Conservation (phyloP, 2,113 vertebrate genomes). For the Callorhinus ursinus region DNA sequence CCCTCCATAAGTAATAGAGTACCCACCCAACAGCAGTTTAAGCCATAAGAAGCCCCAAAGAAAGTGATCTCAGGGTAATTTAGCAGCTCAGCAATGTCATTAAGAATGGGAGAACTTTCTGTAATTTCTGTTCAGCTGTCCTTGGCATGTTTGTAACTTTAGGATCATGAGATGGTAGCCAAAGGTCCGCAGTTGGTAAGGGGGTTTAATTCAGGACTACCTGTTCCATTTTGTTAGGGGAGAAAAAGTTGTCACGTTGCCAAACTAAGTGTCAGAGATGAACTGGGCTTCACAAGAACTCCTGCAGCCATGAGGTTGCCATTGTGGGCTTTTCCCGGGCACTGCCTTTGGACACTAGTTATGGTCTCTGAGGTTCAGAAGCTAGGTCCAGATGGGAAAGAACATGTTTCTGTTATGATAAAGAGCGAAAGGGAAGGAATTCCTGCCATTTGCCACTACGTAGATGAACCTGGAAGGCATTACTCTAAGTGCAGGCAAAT, state of each 20-base stretch:
- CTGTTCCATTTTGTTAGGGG: background rate
- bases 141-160: background rate
- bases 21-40: background rate
- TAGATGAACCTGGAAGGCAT: background rate
- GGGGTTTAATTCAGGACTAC: background rate
- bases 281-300: background rate
- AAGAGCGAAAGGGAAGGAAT: background rate
- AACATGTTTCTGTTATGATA: background rate
- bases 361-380: background rate
- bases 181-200: background rate
- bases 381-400: background rate
- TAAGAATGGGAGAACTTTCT: background rate
- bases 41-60: background rate
- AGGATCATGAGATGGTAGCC: background rate
- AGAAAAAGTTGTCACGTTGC: background rate
- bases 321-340: background rate
- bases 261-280: background rate
- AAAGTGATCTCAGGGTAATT: background rate
- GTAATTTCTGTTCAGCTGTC: background rate
- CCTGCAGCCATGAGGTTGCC: background rate
- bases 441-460: background rate
- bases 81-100: background rate
- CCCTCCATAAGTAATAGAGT: background rate
- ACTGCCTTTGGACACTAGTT: background rate
- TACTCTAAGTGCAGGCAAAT: background rate